A percentile compares a stretch with the other conserved stretches of the same genome.
Evolutionary conservation across 2,888 invertebrate genomes (phyloP).

Genomic region (Anoplius nigerrimus): DNA sequence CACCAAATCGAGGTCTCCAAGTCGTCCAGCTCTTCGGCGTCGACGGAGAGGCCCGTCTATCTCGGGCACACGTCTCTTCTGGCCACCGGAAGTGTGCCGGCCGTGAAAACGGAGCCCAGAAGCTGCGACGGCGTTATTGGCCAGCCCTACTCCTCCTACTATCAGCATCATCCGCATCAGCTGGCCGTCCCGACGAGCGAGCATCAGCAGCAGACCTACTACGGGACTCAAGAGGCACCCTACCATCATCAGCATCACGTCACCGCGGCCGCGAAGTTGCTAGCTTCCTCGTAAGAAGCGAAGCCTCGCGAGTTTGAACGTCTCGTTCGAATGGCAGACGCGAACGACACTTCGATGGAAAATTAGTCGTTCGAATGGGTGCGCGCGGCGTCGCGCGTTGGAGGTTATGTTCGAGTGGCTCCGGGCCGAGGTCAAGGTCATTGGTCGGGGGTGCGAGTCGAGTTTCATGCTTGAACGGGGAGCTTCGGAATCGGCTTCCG

Average conservation of each 20-base stretch:
- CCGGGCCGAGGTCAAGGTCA: too few species aligned
- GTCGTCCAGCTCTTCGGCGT: constrained; percentile 60
- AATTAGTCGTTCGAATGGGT: not conserved
- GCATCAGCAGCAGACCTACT: constrained; percentile 70
- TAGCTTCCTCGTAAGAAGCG: constrained; percentile 84
- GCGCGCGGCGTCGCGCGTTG: too few species aligned
- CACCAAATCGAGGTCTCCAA: constrained; percentile 67
- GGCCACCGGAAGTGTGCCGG: constrained; percentile 72
- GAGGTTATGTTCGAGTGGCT: too few species aligned
- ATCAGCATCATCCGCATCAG: constrained; percentile 74
- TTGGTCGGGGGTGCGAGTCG: too few species aligned
- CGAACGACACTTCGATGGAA: constrained; percentile 11
- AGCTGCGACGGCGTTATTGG: constrained; percentile 70
- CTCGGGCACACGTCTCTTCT: constrained; percentile 79
- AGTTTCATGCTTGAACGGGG: too few species aligned
- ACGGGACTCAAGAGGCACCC: constrained; percentile 79
- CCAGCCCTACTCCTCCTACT: constrained; percentile 71
- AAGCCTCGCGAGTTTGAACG: constrained; percentile 9
- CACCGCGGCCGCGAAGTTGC: constrained; percentile 88
- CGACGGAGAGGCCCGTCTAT: constrained; percentile 73
- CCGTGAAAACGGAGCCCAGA: constrained; percentile 72
- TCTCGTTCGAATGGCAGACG: not conserved
- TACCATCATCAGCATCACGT: constrained; percentile 92
- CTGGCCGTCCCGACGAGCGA: constrained; percentile 66
- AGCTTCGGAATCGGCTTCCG: too few species aligned